A percentile compares a stretch with the other conserved stretches of the same genome.
These are phyloP conservation scores for Agapornis canus DNA, from an alignment of 2,797 vertebrate species.

Conservation along the genomic window DNA sequence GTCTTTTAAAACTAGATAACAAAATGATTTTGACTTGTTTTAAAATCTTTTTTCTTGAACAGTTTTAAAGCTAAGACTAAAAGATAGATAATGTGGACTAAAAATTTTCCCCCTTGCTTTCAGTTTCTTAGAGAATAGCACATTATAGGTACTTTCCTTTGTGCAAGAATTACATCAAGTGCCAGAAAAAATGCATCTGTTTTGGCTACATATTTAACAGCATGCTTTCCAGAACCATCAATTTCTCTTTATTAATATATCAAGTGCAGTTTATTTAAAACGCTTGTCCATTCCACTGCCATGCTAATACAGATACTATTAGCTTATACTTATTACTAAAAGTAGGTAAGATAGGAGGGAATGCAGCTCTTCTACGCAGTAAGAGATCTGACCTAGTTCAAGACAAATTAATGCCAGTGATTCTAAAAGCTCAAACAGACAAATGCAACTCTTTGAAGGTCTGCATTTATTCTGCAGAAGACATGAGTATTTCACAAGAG, in stretches of 20 bases:
- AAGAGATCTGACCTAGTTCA: constrained; percentile 41
- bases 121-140: constrained; percentile 29
- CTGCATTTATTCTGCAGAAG: constrained; percentile 64
- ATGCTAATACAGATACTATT: constrained; percentile 16
- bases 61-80: constrained; percentile 68
- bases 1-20: constrained; percentile 59
- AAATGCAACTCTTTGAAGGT: constrained; percentile 49
- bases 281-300: constrained; percentile 30
- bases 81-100: constrained; percentile 62
- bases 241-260: constrained; percentile 63
- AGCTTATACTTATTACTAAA: constrained; percentile 31
- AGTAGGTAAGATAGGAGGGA: constrained; percentile 43
- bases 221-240: constrained; percentile 44
- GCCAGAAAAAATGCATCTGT: constrained; percentile 43
- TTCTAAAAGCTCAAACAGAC: constrained; percentile 41
- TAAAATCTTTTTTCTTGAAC: constrained; percentile 69
- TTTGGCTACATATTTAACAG: constrained; percentile 55
- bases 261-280: constrained; percentile 44
- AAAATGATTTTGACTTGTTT: constrained; percentile 74
- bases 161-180: constrained; percentile 65
- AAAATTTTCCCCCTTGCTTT: constrained; percentile 57
- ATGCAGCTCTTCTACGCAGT: neutral
- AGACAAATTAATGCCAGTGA: constrained; percentile 58
- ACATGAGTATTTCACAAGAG: constrained; percentile 53
- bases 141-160: constrained; percentile 65